phyloP scores from a whole-genome alignment of 1,140 invertebrate genomes.

The Drosophila ironensis region DNA sequence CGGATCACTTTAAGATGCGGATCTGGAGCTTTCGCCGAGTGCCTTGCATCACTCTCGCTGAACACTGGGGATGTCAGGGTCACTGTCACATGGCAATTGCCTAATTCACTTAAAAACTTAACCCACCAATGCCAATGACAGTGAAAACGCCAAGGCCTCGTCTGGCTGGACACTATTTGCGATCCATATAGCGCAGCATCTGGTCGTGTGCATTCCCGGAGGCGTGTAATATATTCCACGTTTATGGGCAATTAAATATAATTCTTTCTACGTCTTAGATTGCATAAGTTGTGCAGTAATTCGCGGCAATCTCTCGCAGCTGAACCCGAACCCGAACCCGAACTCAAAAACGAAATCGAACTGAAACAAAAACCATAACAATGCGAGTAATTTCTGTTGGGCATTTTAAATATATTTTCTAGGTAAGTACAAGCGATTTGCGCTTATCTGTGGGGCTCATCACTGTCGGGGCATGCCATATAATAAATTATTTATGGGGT shows the following conservation, averaged over 20 bases:
- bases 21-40: not conserved
- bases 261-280: slow-evolving; percentile 67
- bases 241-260: slow-evolving; percentile 19
- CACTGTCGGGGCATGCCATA: slow-evolving; percentile 36
- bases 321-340: slow-evolving; percentile 26
- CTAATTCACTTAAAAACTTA: slow-evolving; percentile 44
- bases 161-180: slow-evolving; percentile 29
- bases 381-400: slow-evolving; percentile 18
- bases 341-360: not conserved
- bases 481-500: slow-evolving; percentile 53
- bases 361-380: slow-evolving; percentile 1
- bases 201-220: slow-evolving; percentile 2
- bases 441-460: slow-evolving; percentile 37
- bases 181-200: slow-evolving; percentile 4
- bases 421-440: slow-evolving; percentile 17
- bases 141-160: slow-evolving; percentile 58
- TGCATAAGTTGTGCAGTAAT: slow-evolving; percentile 57
- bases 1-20: not conserved
- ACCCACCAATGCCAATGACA: slow-evolving; percentile 53
- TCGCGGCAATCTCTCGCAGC: slow-evolving; percentile 2
- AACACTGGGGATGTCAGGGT: slow-evolving; percentile 13
- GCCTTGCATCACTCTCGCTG: slow-evolving; percentile 35
- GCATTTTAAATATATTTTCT: slow-evolving; percentile 26
- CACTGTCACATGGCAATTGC: slow-evolving; percentile 38
- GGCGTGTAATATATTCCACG: not conserved